Evolutionary conservation across 2,113 vertebrate species (phyloP).

Genomic region (Tringa solitaria): DNA sequence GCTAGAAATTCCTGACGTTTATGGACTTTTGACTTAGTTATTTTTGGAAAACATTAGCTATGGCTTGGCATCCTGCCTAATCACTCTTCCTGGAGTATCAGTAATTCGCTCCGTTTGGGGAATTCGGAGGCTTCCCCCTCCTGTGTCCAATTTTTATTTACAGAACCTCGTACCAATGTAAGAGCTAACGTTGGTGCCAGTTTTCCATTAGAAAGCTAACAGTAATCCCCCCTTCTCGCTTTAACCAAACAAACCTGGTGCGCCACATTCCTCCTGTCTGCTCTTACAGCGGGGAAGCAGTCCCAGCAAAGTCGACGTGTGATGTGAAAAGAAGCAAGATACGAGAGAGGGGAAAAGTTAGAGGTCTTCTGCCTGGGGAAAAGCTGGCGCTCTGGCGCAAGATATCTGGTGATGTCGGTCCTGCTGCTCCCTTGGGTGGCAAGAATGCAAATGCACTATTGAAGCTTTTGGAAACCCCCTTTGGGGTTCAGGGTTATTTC

Average conservation of each 20-base stretch:
- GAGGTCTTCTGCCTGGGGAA: not conserved
- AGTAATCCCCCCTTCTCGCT: not conserved
- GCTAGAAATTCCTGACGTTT: not conserved
- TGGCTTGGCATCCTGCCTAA: not conserved
- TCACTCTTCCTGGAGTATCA: not conserved
- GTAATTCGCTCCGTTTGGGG: not conserved
- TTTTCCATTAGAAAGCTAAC: not conserved
- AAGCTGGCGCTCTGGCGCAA: not conserved
- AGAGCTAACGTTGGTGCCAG: fast-evolving
- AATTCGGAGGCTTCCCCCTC: not conserved
- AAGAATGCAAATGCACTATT: not conserved
- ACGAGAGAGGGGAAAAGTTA: not conserved
- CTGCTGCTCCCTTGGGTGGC: not conserved
- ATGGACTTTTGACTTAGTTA: not conserved
- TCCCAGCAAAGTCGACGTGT: not conserved
- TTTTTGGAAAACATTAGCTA: not conserved
- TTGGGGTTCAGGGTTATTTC: not conserved
- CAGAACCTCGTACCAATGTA: not conserved
- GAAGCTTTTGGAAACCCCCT: not conserved
- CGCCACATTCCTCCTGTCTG: constrained; percentile 20
- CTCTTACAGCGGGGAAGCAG: not conserved
- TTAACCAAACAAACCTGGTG: constrained; percentile 23
- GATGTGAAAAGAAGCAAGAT: not conserved
- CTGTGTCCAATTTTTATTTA: not conserved
- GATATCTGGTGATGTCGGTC: fast-evolving